Percentiles rank a stretch among this genome's conserved stretches.
Evolutionary conservation across 2,888 invertebrate genomes (phyloP).

Genomic region (Caenorhabditis doughertyi): DNA sequence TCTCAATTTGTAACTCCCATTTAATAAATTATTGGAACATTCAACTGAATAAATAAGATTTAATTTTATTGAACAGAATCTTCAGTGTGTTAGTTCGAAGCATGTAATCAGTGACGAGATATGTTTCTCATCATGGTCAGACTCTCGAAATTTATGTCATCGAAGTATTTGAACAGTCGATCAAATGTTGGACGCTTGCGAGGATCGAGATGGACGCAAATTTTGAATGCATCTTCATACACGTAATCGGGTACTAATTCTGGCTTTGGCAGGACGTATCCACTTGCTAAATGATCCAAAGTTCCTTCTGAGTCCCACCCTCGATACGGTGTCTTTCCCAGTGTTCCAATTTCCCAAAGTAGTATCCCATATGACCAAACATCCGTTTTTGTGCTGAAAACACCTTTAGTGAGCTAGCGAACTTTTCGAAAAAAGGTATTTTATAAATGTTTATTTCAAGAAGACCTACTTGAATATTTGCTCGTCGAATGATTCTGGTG

Average conservation of each 20-base stretch:
- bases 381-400: constrained; percentile 60
- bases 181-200: constrained; percentile 51
- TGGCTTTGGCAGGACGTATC: constrained; percentile 43
- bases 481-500: constrained; percentile 39
- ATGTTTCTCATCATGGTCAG: constrained; percentile 27
- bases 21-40: neutral
- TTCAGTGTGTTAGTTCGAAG: too few relatives aligned
- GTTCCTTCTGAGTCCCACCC: constrained; percentile 54
- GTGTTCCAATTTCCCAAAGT: constrained; percentile 64
- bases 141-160: constrained; percentile 54
- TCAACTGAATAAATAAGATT: neutral
- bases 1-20: neutral
- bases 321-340: constrained; percentile 53
- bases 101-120: constrained; percentile 11
- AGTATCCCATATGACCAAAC: constrained; percentile 66
- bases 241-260: constrained; percentile 54
- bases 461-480: constrained; percentile 48
- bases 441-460: neutral
- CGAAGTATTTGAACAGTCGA: constrained; percentile 63
- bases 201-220: constrained; percentile 49
- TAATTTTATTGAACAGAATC: too few relatives aligned
- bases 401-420: too few relatives aligned
- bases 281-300: constrained; percentile 29
- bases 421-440: neutral
- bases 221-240: constrained; percentile 52